Evolutionary conservation across 2,113 vertebrate species (phyloP), one percentile per base, ranked within the genome.

Genomic region (Mesocricetus auratus): DNA sequence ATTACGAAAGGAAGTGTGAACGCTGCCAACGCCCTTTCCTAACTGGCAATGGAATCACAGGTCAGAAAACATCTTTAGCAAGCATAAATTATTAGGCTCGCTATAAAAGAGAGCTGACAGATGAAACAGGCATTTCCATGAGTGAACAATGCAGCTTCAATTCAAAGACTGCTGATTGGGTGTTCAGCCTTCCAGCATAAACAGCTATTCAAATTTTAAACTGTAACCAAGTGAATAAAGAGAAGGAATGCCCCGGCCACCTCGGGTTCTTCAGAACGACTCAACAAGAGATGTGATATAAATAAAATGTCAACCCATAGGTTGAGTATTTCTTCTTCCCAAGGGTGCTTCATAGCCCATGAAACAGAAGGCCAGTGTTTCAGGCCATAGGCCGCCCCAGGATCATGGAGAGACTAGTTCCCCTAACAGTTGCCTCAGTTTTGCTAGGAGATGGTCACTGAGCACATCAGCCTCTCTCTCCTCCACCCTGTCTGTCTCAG

Each of bases 181-280:
- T 97, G 97, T 91, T 97, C 97, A 97, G 97, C 97, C 94, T 97
- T 95, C 96, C 97, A 97, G 97, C 96, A 97, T 97, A 97, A 98
- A 98, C 98, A 98, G 98, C 98, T 97, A 98, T 97, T 98, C 97
- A 97, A 95, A 98, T 97, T 97, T 98, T 98, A 98, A 98, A 98
- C 98, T 98, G 98, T 98, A 98, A 97, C 97, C 97, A 98, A 97
- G 96, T 96, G 96, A 96, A 97, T 96, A 97, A 98, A 98, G 89
- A 95, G 94, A 96, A 97, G 97, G 98, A 97, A 96, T 97, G 96
- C 95, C 93, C 77, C 7, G 33, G 96, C 97, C 98, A 97, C 98
- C 94, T 97, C 82, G 71, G 97, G 96, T 93, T 97, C 96, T 96
- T 97, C 94, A 97, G 96, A 97, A 93, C 7, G 58, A 96, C 97